These are phyloP conservation scores for Drosophila nannoptera DNA, from an alignment of 1,140 invertebrate genomes.

Conservation along the genomic window DNA sequence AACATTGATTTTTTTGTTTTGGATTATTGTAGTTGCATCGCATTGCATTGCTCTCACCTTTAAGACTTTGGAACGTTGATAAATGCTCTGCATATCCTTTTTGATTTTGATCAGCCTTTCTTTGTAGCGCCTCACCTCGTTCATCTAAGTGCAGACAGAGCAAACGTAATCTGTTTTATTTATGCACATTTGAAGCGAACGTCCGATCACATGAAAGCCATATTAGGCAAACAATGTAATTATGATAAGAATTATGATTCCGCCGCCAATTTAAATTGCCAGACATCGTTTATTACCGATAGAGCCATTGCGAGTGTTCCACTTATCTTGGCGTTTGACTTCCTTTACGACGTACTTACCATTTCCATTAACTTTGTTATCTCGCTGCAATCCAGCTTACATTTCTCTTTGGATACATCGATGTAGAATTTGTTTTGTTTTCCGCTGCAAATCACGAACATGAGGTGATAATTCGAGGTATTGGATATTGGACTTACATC, in stretches of 20 bases:
- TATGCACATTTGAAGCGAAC: not conserved
- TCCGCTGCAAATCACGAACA: constrained; percentile 36
- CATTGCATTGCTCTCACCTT: constrained; percentile 50
- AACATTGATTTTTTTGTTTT: constrained; percentile 28
- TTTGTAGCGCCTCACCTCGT: constrained; percentile 65
- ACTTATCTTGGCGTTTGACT: not conserved
- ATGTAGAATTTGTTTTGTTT: constrained; percentile 78
- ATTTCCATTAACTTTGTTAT: constrained; percentile 65
- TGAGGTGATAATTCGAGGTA: not conserved
- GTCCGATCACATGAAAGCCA: not conserved
- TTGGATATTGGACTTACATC: constrained; percentile 50
- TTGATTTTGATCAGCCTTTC: constrained; percentile 73
- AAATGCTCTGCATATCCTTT: constrained; percentile 73
- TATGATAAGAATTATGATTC: constrained; percentile 13
- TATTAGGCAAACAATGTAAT: constrained; percentile 1
- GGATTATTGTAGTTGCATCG: constrained; percentile 14
- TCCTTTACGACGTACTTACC: constrained; percentile 34
- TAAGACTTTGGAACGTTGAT: constrained; percentile 72
- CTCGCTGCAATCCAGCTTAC: constrained; percentile 68
- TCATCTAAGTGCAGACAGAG: constrained; percentile 55
- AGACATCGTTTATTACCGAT: constrained; percentile 9
- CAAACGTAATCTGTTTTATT: not conserved
- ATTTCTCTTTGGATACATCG: constrained; percentile 73
- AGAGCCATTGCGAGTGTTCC: not conserved
- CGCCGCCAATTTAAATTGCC: constrained; percentile 18